phyloP scores from a whole-genome alignment of 2,888 invertebrate species.

The Thelaira solivaga region DNA sequence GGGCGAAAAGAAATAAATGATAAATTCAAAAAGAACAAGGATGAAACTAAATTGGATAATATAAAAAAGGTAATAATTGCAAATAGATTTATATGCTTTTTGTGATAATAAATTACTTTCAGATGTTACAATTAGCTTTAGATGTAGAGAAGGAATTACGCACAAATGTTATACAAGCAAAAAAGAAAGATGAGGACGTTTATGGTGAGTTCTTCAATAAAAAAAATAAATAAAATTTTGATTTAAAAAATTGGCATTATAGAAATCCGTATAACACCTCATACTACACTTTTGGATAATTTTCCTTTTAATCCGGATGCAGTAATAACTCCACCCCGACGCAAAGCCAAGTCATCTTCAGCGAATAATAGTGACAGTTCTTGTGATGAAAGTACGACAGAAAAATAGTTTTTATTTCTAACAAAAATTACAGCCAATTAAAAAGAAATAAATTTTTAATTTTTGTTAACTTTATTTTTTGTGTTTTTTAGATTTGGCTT shows the following conservation, averaged over 20 bases:
- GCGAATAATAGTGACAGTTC: conserved; percentile 64
- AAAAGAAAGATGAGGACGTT: conserved; percentile 82
- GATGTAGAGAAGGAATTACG: conserved; percentile 84
- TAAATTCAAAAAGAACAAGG: conserved; percentile 83
- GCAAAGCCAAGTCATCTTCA: conserved; percentile 48
- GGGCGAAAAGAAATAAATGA: conserved; percentile 86
- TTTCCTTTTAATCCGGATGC: conserved; percentile 80
- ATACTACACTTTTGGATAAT: conserved; percentile 79
- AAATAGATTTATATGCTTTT: not conserved
- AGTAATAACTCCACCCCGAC: conserved; percentile 73
- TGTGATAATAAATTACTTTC: conserved; percentile 12
- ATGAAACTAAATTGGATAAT: conserved; percentile 79
- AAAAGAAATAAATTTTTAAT: not conserved
- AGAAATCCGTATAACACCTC: conserved; percentile 73
- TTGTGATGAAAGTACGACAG: conserved; percentile 39
- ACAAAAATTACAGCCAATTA: too few species aligned
- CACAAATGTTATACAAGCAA: conserved; percentile 85
- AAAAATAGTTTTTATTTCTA: conserved; percentile 66
- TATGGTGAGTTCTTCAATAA: conserved; percentile 80
- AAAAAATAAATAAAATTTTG: too few species aligned
- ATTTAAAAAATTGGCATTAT: not conserved
- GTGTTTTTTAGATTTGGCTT: conserved; percentile 62
- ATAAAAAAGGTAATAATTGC: conserved; percentile 85
- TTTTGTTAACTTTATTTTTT: conserved; percentile 64
- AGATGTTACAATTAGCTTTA: conserved; percentile 83